Evolutionary conservation across 2,113 vertebrate species (phyloP).

Genomic region (Pionites leucogaster): DNA sequence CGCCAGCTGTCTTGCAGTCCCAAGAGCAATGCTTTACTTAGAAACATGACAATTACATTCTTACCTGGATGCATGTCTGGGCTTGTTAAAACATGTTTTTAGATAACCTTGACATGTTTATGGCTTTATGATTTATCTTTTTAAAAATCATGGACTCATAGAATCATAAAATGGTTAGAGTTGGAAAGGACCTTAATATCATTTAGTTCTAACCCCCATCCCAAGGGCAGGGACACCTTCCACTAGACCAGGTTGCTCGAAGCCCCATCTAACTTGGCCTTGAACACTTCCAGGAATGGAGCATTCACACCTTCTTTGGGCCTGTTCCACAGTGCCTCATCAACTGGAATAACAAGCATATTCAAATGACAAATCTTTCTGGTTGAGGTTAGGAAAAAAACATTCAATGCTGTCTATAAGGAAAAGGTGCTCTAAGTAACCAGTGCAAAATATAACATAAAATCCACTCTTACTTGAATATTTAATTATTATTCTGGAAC

Average conservation of each 20-base stretch:
- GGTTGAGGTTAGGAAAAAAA: neutral
- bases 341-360: neutral
- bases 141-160: neutral
- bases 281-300: neutral
- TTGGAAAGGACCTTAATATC: neutral
- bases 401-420: neutral
- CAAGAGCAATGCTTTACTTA: neutral
- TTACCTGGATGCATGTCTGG: neutral
- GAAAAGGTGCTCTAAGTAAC: neutral
- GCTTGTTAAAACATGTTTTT: neutral
- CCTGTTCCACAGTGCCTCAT: neutral
- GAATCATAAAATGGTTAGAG: neutral
- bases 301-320: neutral
- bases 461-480: neutral
- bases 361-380: neutral
- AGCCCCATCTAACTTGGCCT: neutral
- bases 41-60: neutral
- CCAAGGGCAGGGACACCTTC: neutral
- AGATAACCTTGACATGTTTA: neutral
- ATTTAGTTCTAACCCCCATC: neutral
- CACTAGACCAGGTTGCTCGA: neutral
- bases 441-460: neutral
- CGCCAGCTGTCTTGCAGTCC: neutral
- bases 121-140: neutral
- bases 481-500: neutral